Base-by-base conservation (phyloP, 2,797 vertebrate species). In the Myoxocephalus aenaeus region DNA sequence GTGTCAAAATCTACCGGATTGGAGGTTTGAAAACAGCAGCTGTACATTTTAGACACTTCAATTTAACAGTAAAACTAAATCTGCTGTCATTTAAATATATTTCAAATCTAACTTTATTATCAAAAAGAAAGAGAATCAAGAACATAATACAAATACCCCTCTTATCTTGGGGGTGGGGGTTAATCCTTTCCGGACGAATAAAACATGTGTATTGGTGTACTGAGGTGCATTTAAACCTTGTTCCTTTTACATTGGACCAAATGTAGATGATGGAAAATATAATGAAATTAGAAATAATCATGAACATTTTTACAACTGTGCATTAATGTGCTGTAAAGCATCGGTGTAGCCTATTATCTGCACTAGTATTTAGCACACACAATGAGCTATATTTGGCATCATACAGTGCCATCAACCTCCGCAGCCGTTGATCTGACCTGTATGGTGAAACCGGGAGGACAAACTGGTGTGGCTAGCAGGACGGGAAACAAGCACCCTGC, bases 391-490 rank as follows among this genome's bases (percentile, higher is more conserved):
- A 63, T 79, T 75, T 78, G 29, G 64, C 53, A 34, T 68, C 57
- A 7, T 42, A 58, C 61, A 73, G 64, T 85, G 74, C 84, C 56
- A 83, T 76, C 62, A 65, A 46, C 57, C 54, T 79, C 59, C 57
- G 79, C 51, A 78, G 58, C 51, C 72, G 36, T 36, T 62, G 40
- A 46, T 70, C 74, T 82, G 83, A 89, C 81, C 79, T 70, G 78
- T 68, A 57, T 32, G 54, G 48, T 72, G 65, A 56, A 73, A 81
- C 57, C 6, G 53, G 56, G 67, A 77, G 68, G 42, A 25, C 38
- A 64, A 80, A 76, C 68, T 22, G 3, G 69, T 81, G 71, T 17
- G 34, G 50, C 66, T 3, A 7, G 27, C 51, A 40, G 56, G 64
- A 15, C 67, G 75, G 67, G 13, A 90, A 82, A 86, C 69, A 48